Conservation (phyloP, 2,797 vertebrate genomes). For the Diglossa cyanea region DNA sequence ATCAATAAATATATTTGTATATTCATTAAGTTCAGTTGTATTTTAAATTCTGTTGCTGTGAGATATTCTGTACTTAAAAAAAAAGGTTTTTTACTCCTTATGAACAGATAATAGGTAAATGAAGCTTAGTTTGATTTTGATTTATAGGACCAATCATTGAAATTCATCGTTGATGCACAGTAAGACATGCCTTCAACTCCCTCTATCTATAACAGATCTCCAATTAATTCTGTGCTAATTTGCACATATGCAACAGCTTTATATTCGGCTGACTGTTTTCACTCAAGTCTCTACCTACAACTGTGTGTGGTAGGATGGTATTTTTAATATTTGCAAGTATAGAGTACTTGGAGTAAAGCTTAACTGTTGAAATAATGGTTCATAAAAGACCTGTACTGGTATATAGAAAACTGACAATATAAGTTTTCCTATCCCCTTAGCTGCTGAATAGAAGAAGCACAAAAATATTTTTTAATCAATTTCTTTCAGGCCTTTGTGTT, state of each 20-base stretch:
- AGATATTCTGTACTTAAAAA: not conserved
- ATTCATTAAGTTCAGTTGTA: not conserved
- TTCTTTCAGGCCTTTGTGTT: not conserved
- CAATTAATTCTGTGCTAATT: not conserved
- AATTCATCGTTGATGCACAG: not conserved
- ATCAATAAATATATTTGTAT: not conserved
- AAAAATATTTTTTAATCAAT: not conserved
- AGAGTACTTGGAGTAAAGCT: not conserved
- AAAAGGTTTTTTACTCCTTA: not conserved
- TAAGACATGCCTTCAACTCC: not conserved
- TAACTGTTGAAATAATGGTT: not conserved
- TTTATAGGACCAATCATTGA: not conserved
- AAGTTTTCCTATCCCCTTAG: not conserved
- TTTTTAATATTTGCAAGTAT: not conserved
- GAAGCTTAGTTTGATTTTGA: not conserved
- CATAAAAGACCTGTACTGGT: not conserved
- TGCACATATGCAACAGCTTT: not conserved
- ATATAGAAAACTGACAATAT: not conserved
- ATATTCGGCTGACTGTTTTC: not conserved
- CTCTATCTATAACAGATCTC: not conserved
- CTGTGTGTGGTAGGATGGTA: not conserved
- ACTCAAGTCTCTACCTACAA: not conserved
- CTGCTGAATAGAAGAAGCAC: not conserved
- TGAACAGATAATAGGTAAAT: not conserved
- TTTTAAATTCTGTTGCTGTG: not conserved